Evolutionary conservation across 2,797 vertebrate species (phyloP).

Genomic region (Parauchenoglanis ngamensis): DNA sequence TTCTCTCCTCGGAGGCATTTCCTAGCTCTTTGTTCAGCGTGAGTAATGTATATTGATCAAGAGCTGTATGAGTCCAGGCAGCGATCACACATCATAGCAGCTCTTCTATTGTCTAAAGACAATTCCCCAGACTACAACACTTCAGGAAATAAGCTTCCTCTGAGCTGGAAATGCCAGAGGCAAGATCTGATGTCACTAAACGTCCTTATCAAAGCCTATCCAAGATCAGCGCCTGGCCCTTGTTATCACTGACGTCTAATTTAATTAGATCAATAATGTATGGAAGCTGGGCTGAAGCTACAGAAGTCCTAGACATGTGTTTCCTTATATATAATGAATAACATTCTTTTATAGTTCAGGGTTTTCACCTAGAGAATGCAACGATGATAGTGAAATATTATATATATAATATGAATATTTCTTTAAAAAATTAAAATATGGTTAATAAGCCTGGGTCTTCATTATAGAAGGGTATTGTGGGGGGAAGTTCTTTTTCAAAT

Average conservation of each 20-base stretch:
- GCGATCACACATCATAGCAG: conserved; percentile 60
- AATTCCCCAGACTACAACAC: conserved; percentile 60
- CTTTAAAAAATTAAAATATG: too few relatives aligned
- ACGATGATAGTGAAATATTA: too few relatives aligned
- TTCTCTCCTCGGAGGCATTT: conserved; percentile 11
- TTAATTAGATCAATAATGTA: conserved; percentile 70
- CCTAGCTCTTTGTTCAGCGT: conserved; percentile 44
- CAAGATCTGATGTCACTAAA: conserved; percentile 68
- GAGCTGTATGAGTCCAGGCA: conserved; percentile 55
- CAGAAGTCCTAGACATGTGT: too few relatives aligned
- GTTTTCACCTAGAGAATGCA: background rate
- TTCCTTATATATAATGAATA: background rate
- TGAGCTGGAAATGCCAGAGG: conserved; percentile 64
- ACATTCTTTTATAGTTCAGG: background rate
- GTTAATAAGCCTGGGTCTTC: too few relatives aligned
- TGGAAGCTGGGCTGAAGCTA: conserved; percentile 49
- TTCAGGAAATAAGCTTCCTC: conserved; percentile 74
- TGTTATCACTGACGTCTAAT: conserved; percentile 62
- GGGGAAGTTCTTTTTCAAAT: too few relatives aligned
- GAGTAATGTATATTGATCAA: conserved; percentile 58
- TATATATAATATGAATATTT: too few relatives aligned
- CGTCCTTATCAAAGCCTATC: conserved; percentile 73
- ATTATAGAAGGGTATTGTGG: too few relatives aligned
- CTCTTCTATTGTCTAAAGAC: conserved; percentile 43
- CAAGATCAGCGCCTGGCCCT: conserved; percentile 59